Evolutionary conservation across 2,113 vertebrate species (phyloP), one percentile per base, ranked within the genome.

Genomic region (Solea senegalensis): DNA sequence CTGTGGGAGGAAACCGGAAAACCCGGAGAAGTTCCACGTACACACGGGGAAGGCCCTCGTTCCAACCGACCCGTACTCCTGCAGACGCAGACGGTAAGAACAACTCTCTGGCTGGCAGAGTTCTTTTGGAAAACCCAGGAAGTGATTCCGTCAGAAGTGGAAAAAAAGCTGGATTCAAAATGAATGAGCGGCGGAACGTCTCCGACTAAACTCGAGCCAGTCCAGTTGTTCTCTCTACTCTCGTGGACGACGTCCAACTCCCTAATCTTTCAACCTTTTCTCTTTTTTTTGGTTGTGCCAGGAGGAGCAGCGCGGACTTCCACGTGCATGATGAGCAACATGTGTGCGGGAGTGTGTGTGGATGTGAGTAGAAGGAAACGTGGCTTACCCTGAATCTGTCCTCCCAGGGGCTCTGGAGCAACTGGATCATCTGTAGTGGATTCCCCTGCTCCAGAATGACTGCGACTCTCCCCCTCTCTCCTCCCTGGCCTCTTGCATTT

Each of bases 321-420:
- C 65, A 39, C 59, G 51, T 15, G 15, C n/a, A 11, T 14, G 50
- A 9, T n/a, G 14, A 15, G 51, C 58, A 62, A 26, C 4, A 27
- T 15, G 58, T 57, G 39, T 11, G 39, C 4, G 5, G 0, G 8
- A 12, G 34, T 50, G 49, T n/a, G n/a, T 40, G 65, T 54, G 53
- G 72, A 79, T 11, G n/a, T n/a, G 44, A 52, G 50, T 26, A 71
- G 77, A 13, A 60, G 44, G 13, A 15, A 56, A 66, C 34, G 78
- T 34, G 80, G 71, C 94, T 94, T 93, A 97, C 96, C 94, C 95
- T 95, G 92, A 97, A 97, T 88, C 96, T 91, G 88, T 97, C 96
- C 85, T 97, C 96, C 96, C 96, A 97, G 87, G 96, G 94, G 83
- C 95, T 96, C 93, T 97, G 96, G 65, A 97, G 94, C 74, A 97